Evolutionary conservation across 2,797 vertebrate species (phyloP).

Genomic region (Karalla daura): DNA sequence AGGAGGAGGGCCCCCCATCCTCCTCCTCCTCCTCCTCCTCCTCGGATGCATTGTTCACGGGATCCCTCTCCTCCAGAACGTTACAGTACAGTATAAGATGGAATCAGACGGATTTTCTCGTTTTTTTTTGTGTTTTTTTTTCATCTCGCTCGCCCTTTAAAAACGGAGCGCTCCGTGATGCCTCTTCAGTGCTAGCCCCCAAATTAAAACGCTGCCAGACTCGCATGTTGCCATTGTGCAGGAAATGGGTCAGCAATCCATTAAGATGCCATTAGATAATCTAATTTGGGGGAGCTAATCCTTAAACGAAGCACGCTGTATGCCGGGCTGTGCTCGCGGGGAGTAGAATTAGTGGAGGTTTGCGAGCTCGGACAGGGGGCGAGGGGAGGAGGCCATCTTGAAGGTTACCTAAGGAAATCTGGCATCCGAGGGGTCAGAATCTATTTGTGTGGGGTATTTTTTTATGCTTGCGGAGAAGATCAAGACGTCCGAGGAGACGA

Average conservation of each 20-base stretch:
- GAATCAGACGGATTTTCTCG: slow-evolving; percentile 46
- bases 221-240: slow-evolving; percentile 91
- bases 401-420: slow-evolving; percentile 71
- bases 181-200: slow-evolving; percentile 81
- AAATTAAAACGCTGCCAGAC: slow-evolving; percentile 91
- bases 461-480: neutral
- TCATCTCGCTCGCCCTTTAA: slow-evolving; percentile 59
- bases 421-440: slow-evolving; percentile 25
- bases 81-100: slow-evolving; percentile 43
- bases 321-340: slow-evolving; percentile 70
- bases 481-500: too few relatives aligned
- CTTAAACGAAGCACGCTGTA: slow-evolving; percentile 93
- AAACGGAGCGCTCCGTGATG: slow-evolving; percentile 39
- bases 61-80: too few relatives aligned
- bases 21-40: slow-evolving; percentile 20
- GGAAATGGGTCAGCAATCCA: slow-evolving; percentile 98
- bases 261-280: slow-evolving; percentile 99
- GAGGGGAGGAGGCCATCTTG: slow-evolving; percentile 59
- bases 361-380: slow-evolving; percentile 60
- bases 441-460: neutral
- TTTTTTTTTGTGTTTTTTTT: too few relatives aligned
- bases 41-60: slow-evolving; percentile 50
- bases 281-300: slow-evolving; percentile 97
- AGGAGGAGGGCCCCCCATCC: too few relatives aligned
- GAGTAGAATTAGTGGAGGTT: slow-evolving; percentile 72